Evolutionary conservation across 2,888 invertebrate species (phyloP), one percentile per base, ranked within the genome.

Genomic region (Gryllus longicercus): DNA sequence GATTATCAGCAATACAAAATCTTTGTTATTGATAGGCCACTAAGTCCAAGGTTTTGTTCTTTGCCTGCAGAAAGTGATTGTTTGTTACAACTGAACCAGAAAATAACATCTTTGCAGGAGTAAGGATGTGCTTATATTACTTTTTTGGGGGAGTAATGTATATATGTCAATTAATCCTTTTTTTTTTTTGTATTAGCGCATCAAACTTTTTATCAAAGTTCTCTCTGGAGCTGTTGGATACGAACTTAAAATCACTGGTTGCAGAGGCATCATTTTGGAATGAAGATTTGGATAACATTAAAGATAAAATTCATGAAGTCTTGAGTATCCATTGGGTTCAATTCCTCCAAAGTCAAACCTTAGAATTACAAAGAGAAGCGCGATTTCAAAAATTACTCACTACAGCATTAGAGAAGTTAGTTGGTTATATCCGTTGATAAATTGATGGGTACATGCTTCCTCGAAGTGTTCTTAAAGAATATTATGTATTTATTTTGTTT

Each of bases 351-450:
- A 78, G 81, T 49, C 80, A 82, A 14, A 38, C 81, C n/a, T 76
- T 80, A 11, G 80, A 82, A 4, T 74, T 77, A 4, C 82, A 82
- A 74, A 79, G 82, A 76, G 82, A 82, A 78, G 81, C 82, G 12
- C 50, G 80, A 3, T 82, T 82, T 50, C 82, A 82, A 51, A 74
- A 77, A 50, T 77, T 80, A 14, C 75, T 82, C 21, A 80, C 81
- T 25, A 74, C 77, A 51, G 81, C 82, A 14, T n/a, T 82, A 11
- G 82, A 82, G 77, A 82, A 81, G 82, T 79, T 49, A 81, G 82
- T 81, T 16, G 16, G 5, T 49, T 38, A 38, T 8, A 38, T 38
- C 38, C 8, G 8, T 5, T 38, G 38, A 38, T 38, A 38, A 5
- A 38, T 38, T 38, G 38, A 38, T 8, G 38, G 38, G 8, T 8